Evolutionary conservation across 2,797 vertebrate species (phyloP), one percentile per base, ranked within the genome.

Genomic region (Poecilia picta): DNA sequence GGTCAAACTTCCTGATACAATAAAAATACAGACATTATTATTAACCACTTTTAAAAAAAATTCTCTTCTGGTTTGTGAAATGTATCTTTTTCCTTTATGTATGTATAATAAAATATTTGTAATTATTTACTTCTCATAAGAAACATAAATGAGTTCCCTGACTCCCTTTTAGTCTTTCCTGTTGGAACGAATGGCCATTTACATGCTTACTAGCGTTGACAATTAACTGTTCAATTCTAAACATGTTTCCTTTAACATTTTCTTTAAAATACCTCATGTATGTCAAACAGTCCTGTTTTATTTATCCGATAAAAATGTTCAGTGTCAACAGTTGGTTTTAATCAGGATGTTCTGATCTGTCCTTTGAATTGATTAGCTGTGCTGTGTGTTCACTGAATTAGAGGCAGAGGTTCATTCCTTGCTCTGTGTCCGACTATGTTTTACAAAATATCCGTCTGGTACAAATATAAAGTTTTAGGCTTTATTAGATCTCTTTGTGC

Each of bases 401-500:
- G 90, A 93, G 91, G 89, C 92, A 93, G 89, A 90, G 66, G 82
- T 91, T 92, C 90, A 89, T 92, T 92, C 88, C 92, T 93, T 93
- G 88, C 91, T 92, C 89, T 85, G 70, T 93, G 82, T 91, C 91
- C 89, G 92, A 91, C 88, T 82, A 53, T 46, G 72, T 89, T 87
- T 92, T 92, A 93, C 81, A 95, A 94, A 93, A 94, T 88, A 78
- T 90, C 84, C 66, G 72, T 87, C 84, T 92, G 83, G 75, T 94
- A 93, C 57, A 94, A 94, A 94, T 94, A 94, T 94, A 95, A 93
- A 92, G 53, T 90, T 79, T 90, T 78, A 87, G 86, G 78, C 83
- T 85, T 87, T 78, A 76, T 83, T 79, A 82, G 66, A 85, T 80
- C 45, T 72, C 41, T 72, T 62, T 88, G 92, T 93, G 88, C 89